These are phyloP conservation scores for Conus canariensis DNA, from an alignment of 2,888 invertebrate species.

Conservation along the genomic window DNA sequence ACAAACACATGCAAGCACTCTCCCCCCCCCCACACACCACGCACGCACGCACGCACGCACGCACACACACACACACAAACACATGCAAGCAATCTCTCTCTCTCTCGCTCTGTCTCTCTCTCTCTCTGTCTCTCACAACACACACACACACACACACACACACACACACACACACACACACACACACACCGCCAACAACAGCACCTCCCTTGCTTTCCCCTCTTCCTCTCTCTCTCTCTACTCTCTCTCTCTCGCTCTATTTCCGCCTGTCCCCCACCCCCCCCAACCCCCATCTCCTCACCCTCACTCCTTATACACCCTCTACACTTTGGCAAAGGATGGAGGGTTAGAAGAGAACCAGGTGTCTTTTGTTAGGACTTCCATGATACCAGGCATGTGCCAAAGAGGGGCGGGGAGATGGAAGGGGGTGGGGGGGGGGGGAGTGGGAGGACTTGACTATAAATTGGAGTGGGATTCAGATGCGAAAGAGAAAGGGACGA, in stretches of 20 bases:
- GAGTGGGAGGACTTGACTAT: not conserved
- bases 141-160: too few species aligned
- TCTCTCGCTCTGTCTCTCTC: slow-evolving; percentile 28
- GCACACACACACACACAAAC: too few species aligned
- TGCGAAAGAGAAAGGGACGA: not conserved
- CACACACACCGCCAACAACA: not conserved
- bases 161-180: too few species aligned
- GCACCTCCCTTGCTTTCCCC: not conserved
- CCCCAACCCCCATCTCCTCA: not conserved
- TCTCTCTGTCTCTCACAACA: slow-evolving; percentile 11
- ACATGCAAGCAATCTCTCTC: too few species aligned
- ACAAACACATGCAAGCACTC: too few species aligned
- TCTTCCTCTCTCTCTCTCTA: not conserved
- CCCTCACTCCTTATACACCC: not conserved
- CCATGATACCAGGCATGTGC: too few species aligned
- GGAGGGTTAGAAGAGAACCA: too few species aligned
- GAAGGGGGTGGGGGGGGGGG: not conserved
- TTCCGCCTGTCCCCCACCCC: not conserved
- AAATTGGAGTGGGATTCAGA: too few species aligned
- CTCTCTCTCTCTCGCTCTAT: not conserved
- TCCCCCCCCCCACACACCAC: too few species aligned
- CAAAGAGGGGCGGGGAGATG: not conserved
- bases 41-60: too few species aligned
- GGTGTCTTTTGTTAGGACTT: too few species aligned
- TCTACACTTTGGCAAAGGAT: not conserved